phyloP scores from a whole-genome alignment of 2,797 vertebrate species.

The Telmatherina bonti region DNA sequence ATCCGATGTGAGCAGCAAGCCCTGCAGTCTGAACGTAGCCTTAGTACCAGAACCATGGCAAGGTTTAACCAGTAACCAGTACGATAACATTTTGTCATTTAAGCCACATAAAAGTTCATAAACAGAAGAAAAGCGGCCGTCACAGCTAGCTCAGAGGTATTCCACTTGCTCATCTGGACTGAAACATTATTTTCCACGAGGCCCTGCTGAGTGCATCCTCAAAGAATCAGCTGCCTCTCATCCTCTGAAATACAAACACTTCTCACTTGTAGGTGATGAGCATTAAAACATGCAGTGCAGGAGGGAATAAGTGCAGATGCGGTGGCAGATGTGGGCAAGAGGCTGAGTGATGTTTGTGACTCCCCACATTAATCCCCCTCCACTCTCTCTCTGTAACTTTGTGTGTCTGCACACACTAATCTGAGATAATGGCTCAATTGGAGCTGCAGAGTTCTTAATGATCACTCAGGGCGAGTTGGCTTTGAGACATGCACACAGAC shows the following conservation, averaged over 20 bases:
- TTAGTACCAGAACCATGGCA: too few species aligned
- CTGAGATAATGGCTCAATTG: slow-evolving; percentile 79
- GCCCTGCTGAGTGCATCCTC: slow-evolving; percentile 2
- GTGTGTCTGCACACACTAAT: slow-evolving; percentile 68
- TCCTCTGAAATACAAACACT: slow-evolving; percentile 32
- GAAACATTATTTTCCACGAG: slow-evolving; percentile 39
- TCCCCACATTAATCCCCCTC: slow-evolving; percentile 9
- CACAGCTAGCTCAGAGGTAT: not conserved
- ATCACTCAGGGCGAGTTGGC: slow-evolving; percentile 67
- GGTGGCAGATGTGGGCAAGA: slow-evolving; percentile 35
- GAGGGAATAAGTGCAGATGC: slow-evolving; percentile 28
- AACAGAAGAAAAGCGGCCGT: not conserved
- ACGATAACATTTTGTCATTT: too few species aligned
- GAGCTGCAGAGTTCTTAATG: slow-evolving; percentile 73
- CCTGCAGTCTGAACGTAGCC: too few species aligned
- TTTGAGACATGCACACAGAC: slow-evolving; percentile 53
- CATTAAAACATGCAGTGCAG: slow-evolving; percentile 39
- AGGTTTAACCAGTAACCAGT: too few species aligned
- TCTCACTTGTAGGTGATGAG: slow-evolving; percentile 18
- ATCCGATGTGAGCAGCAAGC: too few species aligned
- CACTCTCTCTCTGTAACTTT: slow-evolving; percentile 51
- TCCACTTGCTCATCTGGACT: slow-evolving; percentile 21
- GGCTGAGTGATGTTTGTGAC: slow-evolving; percentile 60
- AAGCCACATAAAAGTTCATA: not conserved
- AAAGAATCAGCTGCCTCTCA: slow-evolving; percentile 26